A percentile compares a stretch with the other conserved stretches of the same genome.
Conservation (phyloP, 2,888 invertebrate genomes). For the Hyalella azteca region DNA sequence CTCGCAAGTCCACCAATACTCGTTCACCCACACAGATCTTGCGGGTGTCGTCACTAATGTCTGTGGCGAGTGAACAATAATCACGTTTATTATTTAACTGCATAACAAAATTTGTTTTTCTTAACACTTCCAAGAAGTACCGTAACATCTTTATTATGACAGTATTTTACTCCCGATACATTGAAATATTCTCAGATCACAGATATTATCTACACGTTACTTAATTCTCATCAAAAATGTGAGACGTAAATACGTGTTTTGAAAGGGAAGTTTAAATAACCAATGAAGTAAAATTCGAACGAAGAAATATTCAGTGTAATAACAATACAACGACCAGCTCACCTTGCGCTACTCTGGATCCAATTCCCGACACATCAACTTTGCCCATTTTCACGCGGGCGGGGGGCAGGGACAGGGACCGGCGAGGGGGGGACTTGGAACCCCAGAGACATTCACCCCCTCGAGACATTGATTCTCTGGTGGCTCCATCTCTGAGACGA, state of each 20-base stretch:
- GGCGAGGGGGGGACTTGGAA: neutral
- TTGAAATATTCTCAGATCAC: too few relatives aligned
- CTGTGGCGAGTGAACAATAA: conserved; percentile 23
- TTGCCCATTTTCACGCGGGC: conserved; percentile 50
- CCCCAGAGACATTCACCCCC: neutral
- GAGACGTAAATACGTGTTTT: too few relatives aligned
- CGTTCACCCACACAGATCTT: conserved; percentile 50
- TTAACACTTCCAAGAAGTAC: too few relatives aligned
- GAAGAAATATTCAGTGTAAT: too few relatives aligned
- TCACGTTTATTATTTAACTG: too few relatives aligned
- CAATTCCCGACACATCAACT: conserved; percentile 52
- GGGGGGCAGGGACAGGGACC: conserved; percentile 54
- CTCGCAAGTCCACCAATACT: conserved; percentile 51
- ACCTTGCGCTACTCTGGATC: conserved; percentile 48
- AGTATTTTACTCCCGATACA: too few relatives aligned
- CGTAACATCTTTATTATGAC: too few relatives aligned
- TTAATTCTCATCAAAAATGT: too few relatives aligned
- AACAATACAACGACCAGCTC: neutral
- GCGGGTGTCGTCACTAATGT: conserved; percentile 50
- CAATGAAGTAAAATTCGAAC: too few relatives aligned
- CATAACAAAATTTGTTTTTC: too few relatives aligned
- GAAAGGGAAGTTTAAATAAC: too few relatives aligned
- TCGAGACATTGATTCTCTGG: neutral
- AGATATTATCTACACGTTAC: too few relatives aligned
- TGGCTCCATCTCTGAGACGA: conserved; percentile 3